phyloP scores from a whole-genome alignment of 1,140 invertebrate species.

The Agrypnia vestita region DNA sequence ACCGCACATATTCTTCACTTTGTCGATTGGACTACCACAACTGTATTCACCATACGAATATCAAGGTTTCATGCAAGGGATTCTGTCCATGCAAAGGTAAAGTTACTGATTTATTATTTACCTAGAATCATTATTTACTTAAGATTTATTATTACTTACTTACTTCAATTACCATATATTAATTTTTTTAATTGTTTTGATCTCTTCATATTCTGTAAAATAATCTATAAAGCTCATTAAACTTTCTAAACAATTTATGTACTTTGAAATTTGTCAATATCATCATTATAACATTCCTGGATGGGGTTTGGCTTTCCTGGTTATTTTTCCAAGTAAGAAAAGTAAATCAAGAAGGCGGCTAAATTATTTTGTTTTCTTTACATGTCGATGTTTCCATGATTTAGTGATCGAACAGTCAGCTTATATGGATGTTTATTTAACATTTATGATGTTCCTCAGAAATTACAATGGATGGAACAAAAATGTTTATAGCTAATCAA shows the following conservation, averaged over 20 bases:
- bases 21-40: slow-evolving; percentile 93
- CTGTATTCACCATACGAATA: slow-evolving; percentile 85
- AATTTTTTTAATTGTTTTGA: too few relatives aligned
- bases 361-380: neutral
- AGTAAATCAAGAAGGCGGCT: too few relatives aligned
- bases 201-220: too few relatives aligned
- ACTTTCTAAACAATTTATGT: too few relatives aligned
- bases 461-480: neutral
- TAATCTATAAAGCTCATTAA: too few relatives aligned
- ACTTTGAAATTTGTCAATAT: too few relatives aligned
- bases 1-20: slow-evolving; percentile 92
- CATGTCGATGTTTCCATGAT: neutral
- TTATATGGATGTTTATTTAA: neutral
- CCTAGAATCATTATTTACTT: too few relatives aligned
- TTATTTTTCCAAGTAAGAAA: neutral
- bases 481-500: neutral
- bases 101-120: neutral
- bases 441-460: neutral
- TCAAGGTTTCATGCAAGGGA: slow-evolving; percentile 87
- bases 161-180: too few relatives aligned
- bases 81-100: slow-evolving; percentile 92
- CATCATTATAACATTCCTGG: neutral
- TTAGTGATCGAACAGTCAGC: too few relatives aligned
- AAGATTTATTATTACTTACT: too few relatives aligned
- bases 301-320: neutral